Conservation (phyloP, 2,888 invertebrate genomes). For the Lasioglossum calceatum region DNA sequence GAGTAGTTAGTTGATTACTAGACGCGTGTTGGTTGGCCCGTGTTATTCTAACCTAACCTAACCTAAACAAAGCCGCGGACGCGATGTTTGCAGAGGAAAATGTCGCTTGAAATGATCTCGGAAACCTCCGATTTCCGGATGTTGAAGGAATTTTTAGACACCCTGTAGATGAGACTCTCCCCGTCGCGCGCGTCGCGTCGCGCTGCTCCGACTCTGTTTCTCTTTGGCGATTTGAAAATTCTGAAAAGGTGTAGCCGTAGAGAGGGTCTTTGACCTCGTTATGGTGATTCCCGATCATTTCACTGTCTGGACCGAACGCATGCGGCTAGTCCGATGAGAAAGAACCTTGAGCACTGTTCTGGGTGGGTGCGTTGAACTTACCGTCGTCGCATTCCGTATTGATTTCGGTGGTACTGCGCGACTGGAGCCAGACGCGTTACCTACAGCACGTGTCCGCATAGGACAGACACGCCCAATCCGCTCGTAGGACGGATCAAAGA, state of each 20-base stretch:
- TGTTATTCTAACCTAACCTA: no score
- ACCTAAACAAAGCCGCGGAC: no score
- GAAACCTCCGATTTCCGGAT: no score
- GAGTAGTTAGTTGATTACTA: no score
- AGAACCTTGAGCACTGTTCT: constrained; percentile 66
- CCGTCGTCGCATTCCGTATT: constrained; percentile 79
- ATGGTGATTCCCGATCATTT: constrained; percentile 58
- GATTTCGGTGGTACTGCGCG: constrained; percentile 77
- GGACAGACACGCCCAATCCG: constrained; percentile 70
- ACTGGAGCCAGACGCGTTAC: constrained; percentile 73
- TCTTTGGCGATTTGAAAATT: neutral
- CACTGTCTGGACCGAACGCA: constrained; percentile 60
- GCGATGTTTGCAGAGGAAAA: no score
- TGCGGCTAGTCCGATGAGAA: constrained; percentile 57
- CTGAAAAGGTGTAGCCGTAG: neutral
- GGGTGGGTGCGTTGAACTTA: constrained; percentile 79
- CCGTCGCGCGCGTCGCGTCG: no score
- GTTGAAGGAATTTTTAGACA: no score
- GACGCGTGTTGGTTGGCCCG: no score
- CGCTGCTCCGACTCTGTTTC: neutral
- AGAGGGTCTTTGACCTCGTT: constrained; percentile 62
- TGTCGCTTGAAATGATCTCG: no score
- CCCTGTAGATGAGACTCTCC: neutral
- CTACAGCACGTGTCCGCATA: constrained; percentile 72
- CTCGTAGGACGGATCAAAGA: constrained; percentile 4